Percentiles rank a stretch among this genome's conserved stretches.
Conservation (phyloP, 1,140 invertebrate genomes). For the Drosophila santomea region DNA sequence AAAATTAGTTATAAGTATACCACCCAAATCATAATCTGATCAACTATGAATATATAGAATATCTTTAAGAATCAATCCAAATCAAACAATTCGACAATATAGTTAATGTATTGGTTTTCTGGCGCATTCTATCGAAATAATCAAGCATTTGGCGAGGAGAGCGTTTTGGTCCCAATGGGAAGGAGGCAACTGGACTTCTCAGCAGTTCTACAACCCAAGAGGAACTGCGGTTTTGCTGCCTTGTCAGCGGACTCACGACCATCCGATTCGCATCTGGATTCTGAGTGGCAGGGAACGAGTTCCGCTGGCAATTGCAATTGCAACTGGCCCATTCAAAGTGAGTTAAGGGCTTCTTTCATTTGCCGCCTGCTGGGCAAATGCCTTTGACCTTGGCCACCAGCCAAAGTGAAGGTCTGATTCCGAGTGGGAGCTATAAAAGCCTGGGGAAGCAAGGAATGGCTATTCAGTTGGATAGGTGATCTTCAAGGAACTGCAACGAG, state of each 20-base stretch:
- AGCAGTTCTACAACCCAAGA: neutral
- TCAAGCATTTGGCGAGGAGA: neutral
- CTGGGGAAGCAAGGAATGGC: neutral
- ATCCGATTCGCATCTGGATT: conserved; percentile 42
- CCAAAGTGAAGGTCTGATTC: conserved; percentile 22
- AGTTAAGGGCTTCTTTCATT: conserved; percentile 71
- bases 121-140: neutral
- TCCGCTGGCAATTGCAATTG: conserved; percentile 52
- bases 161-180: neutral
- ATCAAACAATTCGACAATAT: too few relatives aligned
- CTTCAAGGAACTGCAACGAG: conserved; percentile 25
- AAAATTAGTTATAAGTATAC: too few relatives aligned
- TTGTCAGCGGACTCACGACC: conserved; percentile 48
- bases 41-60: too few relatives aligned
- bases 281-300: conserved; percentile 53
- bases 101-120: too few relatives aligned
- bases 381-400: conserved; percentile 64
- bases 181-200: neutral
- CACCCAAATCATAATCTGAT: too few relatives aligned
- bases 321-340: conserved; percentile 54
- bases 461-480: conserved; percentile 45
- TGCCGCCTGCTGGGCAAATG: conserved; percentile 45
- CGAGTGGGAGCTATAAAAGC: conserved; percentile 59
- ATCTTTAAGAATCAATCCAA: too few relatives aligned
- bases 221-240: conserved; percentile 15